These are phyloP conservation scores for Isichthys henryi DNA, from an alignment of 2,113 vertebrate species.

Conservation along the genomic window DNA sequence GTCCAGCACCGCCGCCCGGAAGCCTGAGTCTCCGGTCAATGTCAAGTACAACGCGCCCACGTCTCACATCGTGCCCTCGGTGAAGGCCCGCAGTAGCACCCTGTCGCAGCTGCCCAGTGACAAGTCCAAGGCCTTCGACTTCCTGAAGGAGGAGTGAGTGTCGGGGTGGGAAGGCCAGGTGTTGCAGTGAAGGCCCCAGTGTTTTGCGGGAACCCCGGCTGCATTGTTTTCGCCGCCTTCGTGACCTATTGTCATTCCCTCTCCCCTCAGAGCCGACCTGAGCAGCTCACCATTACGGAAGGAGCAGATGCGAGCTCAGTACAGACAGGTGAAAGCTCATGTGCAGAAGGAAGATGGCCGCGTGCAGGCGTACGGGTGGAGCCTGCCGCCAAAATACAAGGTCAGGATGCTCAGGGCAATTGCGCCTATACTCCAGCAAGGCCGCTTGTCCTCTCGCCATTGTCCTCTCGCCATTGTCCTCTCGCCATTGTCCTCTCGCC, in stretches of 20 bases:
- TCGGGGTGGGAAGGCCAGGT: background rate
- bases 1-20: conserved; percentile 78
- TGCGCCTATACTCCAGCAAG: background rate
- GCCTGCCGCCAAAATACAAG: conserved; percentile 90
- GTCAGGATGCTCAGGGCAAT: conserved; percentile 48
- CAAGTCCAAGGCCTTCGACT: conserved; percentile 97
- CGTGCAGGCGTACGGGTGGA: conserved; percentile 95
- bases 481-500: too few relatives aligned
- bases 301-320: conserved; percentile 93
- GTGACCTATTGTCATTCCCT: background rate
- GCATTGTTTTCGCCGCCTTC: background rate
- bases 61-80: conserved; percentile 84
- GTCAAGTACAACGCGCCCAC: conserved; percentile 96
- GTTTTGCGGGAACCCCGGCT: background rate
- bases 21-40: conserved; percentile 87
- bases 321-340: conserved; percentile 92
- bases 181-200: too few relatives aligned
- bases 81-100: conserved; percentile 92
- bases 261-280: conserved; percentile 60
- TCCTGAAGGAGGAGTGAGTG: conserved; percentile 95
- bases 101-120: conserved; percentile 90
- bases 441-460: background rate
- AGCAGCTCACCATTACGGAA: conserved; percentile 76
- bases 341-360: conserved; percentile 93
- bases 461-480: background rate